These are phyloP conservation scores for Synergus gifuensis DNA, from an alignment of 2,888 invertebrate genomes.

Conservation along the genomic window DNA sequence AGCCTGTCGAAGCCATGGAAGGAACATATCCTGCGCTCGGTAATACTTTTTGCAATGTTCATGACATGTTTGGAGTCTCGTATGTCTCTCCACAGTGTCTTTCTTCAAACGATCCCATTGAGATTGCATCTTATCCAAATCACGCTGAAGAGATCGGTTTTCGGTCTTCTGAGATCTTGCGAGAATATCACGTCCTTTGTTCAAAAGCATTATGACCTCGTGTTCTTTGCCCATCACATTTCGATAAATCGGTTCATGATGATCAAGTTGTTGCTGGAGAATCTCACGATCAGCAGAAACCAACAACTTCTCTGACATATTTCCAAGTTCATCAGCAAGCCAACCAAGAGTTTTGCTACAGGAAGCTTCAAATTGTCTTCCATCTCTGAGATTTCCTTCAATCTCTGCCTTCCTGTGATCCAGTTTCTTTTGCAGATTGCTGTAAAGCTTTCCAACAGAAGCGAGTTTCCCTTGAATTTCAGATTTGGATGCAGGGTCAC, in stretches of 20 bases:
- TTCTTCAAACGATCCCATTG: constrained; percentile 96
- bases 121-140: constrained; percentile 92
- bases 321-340: constrained; percentile 89
- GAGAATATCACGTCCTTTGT: constrained; percentile 90
- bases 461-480: constrained; percentile 94
- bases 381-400: constrained; percentile 91
- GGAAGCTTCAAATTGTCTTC: constrained; percentile 92
- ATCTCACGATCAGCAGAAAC: constrained; percentile 92
- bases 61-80: constrained; percentile 89
- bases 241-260: constrained; percentile 93
- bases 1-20: constrained; percentile 92
- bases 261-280: constrained; percentile 91
- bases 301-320: constrained; percentile 86
- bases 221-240: constrained; percentile 94
- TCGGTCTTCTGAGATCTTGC: constrained; percentile 78
- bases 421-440: constrained; percentile 92
- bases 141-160: constrained; percentile 84
- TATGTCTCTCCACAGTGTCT: constrained; percentile 92
- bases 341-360: constrained; percentile 94
- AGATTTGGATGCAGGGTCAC: constrained; percentile 93
- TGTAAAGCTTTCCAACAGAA: constrained; percentile 92
- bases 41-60: constrained; percentile 95
- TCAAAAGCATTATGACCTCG: constrained; percentile 95
- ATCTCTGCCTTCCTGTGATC: constrained; percentile 94
- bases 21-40: constrained; percentile 89